Evolutionary conservation across 2,888 invertebrate species (phyloP).

Genomic region (Melanostoma scalare): DNA sequence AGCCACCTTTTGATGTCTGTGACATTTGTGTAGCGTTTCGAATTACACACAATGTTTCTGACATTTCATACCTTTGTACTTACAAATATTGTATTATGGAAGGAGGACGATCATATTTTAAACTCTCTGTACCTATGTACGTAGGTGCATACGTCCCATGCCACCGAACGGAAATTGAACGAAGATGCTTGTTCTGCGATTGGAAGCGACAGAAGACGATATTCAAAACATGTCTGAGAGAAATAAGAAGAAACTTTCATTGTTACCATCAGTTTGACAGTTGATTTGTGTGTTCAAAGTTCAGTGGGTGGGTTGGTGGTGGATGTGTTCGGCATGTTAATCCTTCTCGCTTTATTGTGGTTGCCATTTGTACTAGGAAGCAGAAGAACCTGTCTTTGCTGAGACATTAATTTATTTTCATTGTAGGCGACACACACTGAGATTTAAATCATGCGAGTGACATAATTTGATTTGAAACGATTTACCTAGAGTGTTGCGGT

Average conservation of each 20-base stretch:
- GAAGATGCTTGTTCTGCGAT: conserved; percentile 9
- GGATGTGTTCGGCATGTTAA: background rate
- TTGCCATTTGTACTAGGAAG: no score
- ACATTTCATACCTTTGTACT: no score
- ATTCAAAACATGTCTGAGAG: conserved; percentile 19
- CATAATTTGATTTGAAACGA: conserved; percentile 62
- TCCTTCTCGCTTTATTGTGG: background rate
- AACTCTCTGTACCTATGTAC: background rate
- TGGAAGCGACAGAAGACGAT: conserved; percentile 19
- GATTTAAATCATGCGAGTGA: conserved; percentile 56
- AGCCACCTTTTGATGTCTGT: no score
- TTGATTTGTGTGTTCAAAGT: conserved; percentile 31
- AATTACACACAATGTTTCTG: no score
- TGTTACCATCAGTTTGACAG: conserved; percentile 41
- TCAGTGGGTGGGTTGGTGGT: background rate
- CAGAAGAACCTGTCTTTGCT: background rate
- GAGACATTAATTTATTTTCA: conserved; percentile 48
- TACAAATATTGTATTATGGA: no score
- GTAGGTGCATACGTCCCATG: no score
- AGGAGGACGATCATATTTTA: no score
- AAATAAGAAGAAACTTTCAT: conserved; percentile 15
- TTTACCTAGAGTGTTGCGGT: conserved; percentile 43
- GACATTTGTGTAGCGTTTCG: no score
- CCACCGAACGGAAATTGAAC: conserved; percentile 31
- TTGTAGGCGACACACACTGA: conserved; percentile 35